Conservation (phyloP, 2,888 invertebrate species). For the Cerastis rubricosa region DNA sequence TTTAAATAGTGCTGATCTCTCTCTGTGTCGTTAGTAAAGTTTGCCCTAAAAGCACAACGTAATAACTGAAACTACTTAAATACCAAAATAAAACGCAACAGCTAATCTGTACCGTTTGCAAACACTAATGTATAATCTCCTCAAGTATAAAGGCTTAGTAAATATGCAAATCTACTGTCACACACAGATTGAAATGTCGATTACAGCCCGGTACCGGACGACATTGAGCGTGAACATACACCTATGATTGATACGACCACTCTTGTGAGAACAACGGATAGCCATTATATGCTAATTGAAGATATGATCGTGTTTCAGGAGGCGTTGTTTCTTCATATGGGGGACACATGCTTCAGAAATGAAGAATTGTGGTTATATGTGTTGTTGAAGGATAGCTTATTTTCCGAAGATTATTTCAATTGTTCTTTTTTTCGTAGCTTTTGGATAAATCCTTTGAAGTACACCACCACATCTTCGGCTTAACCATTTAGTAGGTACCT, state of each 20-base stretch:
- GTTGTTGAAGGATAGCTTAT: not conserved
- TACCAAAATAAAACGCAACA: not conserved
- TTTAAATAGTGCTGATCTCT: not conserved
- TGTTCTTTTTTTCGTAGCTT: not conserved
- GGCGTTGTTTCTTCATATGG: not conserved
- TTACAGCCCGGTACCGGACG: slow-evolving; percentile 52
- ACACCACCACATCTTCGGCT: not conserved
- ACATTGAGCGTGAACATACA: slow-evolving; percentile 57
- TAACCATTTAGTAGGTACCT: not conserved
- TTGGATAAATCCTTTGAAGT: not conserved
- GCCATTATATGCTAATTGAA: slow-evolving; percentile 53
- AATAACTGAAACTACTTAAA: not conserved
- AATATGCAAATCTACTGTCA: slow-evolving; percentile 64
- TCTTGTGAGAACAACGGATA: slow-evolving; percentile 7
- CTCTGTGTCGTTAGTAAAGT: not conserved
- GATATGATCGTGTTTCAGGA: slow-evolving; percentile 14
- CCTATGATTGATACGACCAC: slow-evolving; percentile 38
- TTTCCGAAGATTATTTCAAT: not conserved
- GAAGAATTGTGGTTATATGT: not conserved
- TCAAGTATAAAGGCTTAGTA: slow-evolving; percentile 46
- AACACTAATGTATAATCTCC: slow-evolving; percentile 35
- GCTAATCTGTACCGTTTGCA: not conserved
- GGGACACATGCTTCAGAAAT: not conserved
- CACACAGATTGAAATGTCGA: slow-evolving; percentile 63
- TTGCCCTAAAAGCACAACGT: not conserved